These are phyloP conservation scores for Linyphia triangularis DNA, from an alignment of 2,888 invertebrate species.

Conservation along the genomic window DNA sequence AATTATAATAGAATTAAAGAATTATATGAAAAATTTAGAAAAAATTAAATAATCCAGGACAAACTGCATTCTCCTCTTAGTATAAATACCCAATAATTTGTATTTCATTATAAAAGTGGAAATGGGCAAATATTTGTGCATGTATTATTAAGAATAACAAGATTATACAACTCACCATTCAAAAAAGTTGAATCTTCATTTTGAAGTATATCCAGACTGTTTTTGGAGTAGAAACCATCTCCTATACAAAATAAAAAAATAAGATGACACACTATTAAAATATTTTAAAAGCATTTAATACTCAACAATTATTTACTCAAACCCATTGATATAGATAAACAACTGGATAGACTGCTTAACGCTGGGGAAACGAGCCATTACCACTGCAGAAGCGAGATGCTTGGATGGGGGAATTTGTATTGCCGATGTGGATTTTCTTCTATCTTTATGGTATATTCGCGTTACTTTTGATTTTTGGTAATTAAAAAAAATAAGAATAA, in stretches of 20 bases:
- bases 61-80: neutral
- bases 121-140: neutral
- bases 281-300: neutral
- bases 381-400: no score
- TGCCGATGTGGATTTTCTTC: no score
- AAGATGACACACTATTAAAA: neutral
- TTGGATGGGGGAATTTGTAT: no score
- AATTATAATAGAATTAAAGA: neutral
- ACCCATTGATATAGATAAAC: neutral
- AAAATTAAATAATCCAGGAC: neutral
- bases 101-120: neutral
- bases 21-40: neutral
- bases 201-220: conserved; percentile 14
- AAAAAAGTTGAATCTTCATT: neutral
- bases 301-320: neutral
- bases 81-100: neutral
- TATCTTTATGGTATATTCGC: no score
- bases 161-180: neutral
- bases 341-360: no score
- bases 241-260: conserved; percentile 1
- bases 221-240: conserved; percentile 38
- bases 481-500: no score
- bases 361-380: no score
- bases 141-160: neutral
- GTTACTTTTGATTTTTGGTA: no score